Evolutionary conservation across 1,140 invertebrate genomes (phyloP).

Genomic region (Lethrus apterus): DNA sequence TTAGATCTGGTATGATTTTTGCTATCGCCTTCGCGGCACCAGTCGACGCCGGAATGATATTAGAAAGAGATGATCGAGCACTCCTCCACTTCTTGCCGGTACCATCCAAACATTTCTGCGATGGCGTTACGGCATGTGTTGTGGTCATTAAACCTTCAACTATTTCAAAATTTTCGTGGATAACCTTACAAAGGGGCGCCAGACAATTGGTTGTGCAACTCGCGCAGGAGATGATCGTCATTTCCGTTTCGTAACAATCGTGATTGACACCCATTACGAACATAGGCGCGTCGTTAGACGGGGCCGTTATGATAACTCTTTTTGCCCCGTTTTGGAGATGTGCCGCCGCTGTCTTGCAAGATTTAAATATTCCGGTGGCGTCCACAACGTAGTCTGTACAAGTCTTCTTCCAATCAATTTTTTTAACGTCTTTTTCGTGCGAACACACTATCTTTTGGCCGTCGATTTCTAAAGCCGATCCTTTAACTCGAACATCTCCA

Average conservation of each 20-base stretch:
- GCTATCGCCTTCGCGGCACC: slow-evolving; percentile 98
- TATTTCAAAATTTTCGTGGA: slow-evolving; percentile 47
- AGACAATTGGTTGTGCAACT: slow-evolving; percentile 99
- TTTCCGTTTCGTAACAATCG: slow-evolving; percentile 71
- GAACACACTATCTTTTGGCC: slow-evolving; percentile 47
- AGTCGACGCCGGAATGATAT: slow-evolving; percentile 98
- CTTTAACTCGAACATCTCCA: slow-evolving; percentile 73
- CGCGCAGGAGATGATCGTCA: slow-evolving; percentile 85
- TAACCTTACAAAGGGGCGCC: slow-evolving; percentile 94
- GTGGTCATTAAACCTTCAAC: slow-evolving; percentile 87
- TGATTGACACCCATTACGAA: slow-evolving; percentile 96
- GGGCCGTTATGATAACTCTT: slow-evolving; percentile 97
- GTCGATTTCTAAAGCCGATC: slow-evolving; percentile 71
- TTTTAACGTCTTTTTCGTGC: slow-evolving; percentile 5
- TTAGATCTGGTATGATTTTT: slow-evolving; percentile 93
- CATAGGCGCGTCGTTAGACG: slow-evolving; percentile 97
- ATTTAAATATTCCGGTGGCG: slow-evolving; percentile 70
- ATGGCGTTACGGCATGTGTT: slow-evolving; percentile 94
- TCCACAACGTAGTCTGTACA: slow-evolving; percentile 72
- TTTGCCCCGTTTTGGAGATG: slow-evolving; percentile 73
- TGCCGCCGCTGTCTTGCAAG: slow-evolving; percentile 57
- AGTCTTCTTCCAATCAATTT: slow-evolving; percentile 47
- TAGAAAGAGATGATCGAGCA: slow-evolving; percentile 92
- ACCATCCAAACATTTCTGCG: slow-evolving; percentile 84
- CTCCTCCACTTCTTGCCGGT: slow-evolving; percentile 89